Evolutionary conservation across 2,113 vertebrate genomes (phyloP).

Genomic region (Calidris pugnax): DNA sequence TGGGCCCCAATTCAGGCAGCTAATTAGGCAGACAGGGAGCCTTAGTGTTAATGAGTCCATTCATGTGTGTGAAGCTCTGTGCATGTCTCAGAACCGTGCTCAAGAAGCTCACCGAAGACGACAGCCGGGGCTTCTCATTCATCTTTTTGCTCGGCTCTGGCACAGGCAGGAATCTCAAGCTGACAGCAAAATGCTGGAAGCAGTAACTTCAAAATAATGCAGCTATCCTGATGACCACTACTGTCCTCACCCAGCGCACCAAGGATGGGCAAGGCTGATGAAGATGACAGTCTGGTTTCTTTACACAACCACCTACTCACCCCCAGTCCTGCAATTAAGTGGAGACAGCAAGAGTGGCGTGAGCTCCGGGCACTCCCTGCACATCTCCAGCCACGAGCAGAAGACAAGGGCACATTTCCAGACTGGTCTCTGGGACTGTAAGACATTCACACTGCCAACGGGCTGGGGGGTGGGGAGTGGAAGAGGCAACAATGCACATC

Average conservation of each 20-base stretch:
- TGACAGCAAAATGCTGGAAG: background rate
- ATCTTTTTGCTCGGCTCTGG: background rate
- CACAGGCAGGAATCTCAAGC: background rate
- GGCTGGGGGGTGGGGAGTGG: background rate
- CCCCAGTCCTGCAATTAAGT: background rate
- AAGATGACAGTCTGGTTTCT: background rate
- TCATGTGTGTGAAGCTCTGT: background rate
- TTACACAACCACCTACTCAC: background rate
- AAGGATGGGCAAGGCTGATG: background rate
- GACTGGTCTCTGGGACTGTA: background rate
- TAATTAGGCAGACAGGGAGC: slow-evolving; percentile 5
- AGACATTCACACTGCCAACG: background rate
- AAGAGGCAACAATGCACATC: background rate
- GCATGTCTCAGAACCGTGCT: background rate
- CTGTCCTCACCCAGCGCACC: background rate
- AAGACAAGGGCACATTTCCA: background rate
- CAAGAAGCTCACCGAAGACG: background rate
- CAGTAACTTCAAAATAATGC: background rate
- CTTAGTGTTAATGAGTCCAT: background rate
- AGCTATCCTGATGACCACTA: background rate
- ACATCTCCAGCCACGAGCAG: background rate
- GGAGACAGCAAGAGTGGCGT: background rate
- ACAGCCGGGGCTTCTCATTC: background rate
- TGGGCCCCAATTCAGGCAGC: background rate
- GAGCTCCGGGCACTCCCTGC: background rate